Percentiles rank a stretch among this genome's conserved stretches.
Conservation (phyloP, 2,797 vertebrate species). For the Pseudomugil tenellus region DNA sequence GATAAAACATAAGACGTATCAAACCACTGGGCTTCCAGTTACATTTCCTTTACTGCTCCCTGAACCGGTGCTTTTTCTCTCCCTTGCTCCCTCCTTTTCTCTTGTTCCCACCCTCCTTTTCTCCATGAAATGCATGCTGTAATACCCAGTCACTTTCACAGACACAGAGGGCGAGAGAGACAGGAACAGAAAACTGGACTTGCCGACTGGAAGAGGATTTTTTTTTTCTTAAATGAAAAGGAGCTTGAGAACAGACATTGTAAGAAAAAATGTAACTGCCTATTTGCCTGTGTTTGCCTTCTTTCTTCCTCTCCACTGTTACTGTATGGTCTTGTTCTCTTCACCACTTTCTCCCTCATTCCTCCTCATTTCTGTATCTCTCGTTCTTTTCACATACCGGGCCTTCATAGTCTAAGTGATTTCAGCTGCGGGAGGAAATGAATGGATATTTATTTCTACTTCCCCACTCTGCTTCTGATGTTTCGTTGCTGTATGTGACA, state of each 20-base stretch:
- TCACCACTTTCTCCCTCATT: slow-evolving; percentile 49
- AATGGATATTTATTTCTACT: slow-evolving; percentile 78
- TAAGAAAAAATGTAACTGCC: slow-evolving; percentile 67
- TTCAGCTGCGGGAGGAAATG: slow-evolving; percentile 82
- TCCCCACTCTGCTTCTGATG: slow-evolving; percentile 50
- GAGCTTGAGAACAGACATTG: slow-evolving; percentile 71
- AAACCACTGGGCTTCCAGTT: slow-evolving; percentile 61
- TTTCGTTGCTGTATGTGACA: slow-evolving; percentile 57
- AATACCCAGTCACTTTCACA: slow-evolving; percentile 88
- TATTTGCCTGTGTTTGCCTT: slow-evolving; percentile 64
- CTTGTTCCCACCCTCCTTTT: slow-evolving; percentile 74
- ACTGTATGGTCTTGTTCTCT: slow-evolving; percentile 40
- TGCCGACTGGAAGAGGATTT: slow-evolving; percentile 79
- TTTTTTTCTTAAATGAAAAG: slow-evolving; percentile 64
- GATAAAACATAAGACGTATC: slow-evolving; percentile 62
- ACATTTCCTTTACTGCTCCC: slow-evolving; percentile 67
- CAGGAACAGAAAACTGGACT: slow-evolving; percentile 77
- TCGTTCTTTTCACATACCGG: slow-evolving; percentile 61
- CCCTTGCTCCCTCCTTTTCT: slow-evolving; percentile 63
- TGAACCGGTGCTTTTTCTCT: slow-evolving; percentile 53
- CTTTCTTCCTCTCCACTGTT: slow-evolving; percentile 36
- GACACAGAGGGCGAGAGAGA: slow-evolving; percentile 77
- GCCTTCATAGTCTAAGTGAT: slow-evolving; percentile 73
- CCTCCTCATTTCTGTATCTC: slow-evolving; percentile 62
- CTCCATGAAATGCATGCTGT: slow-evolving; percentile 77